Percentiles rank a stretch among this genome's conserved stretches.
These are phyloP conservation scores for Trematomus bernacchii DNA, from an alignment of 2,797 vertebrate genomes.

Conservation along the genomic window DNA sequence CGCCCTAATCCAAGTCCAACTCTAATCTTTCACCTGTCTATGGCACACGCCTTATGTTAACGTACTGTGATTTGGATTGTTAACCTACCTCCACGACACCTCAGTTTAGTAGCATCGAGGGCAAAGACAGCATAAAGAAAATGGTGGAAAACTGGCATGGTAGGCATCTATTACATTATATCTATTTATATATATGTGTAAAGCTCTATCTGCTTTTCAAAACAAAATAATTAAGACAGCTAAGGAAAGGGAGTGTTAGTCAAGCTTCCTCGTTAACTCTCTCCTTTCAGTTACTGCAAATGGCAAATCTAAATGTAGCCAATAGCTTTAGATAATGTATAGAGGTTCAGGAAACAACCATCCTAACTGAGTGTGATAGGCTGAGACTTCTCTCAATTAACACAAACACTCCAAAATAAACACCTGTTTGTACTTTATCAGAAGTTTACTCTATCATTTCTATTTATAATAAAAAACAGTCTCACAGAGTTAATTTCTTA, in stretches of 20 bases:
- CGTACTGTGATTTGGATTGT: background rate
- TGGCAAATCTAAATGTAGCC: background rate
- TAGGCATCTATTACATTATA: background rate
- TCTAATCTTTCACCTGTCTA: constrained; percentile 55
- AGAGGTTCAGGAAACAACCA: background rate
- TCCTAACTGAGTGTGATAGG: background rate
- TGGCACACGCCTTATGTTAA: background rate
- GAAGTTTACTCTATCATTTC: background rate
- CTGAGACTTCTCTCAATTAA: constrained; percentile 1
- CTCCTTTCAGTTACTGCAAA: background rate
- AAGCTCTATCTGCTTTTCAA: background rate
- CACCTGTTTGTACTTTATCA: background rate
- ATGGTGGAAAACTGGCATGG: background rate
- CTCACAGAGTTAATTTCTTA: background rate
- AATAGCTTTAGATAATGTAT: background rate
- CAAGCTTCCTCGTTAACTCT: background rate
- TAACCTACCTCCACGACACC: background rate
- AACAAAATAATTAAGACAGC: background rate
- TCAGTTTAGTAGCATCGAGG: background rate
- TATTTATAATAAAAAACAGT: background rate
- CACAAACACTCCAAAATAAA: background rate
- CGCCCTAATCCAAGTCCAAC: constrained; percentile 30
- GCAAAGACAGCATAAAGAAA: background rate
- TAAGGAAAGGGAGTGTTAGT: background rate
- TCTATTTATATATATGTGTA: background rate